These are phyloP conservation scores for Cheilosia pagana DNA, from an alignment of 2,888 invertebrate species.

Conservation along the genomic window DNA sequence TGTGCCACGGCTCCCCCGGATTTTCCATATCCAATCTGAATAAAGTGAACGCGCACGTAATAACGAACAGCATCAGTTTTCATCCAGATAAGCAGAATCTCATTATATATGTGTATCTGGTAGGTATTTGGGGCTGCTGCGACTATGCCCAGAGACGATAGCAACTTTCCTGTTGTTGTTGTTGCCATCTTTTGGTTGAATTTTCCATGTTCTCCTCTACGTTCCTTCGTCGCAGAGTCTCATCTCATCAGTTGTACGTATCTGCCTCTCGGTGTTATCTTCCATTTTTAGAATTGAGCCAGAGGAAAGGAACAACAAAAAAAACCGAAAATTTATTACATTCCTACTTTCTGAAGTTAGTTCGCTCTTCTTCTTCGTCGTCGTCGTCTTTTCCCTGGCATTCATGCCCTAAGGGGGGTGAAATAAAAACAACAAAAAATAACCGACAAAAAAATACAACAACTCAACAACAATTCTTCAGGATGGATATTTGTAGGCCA, in stretches of 20 bases:
- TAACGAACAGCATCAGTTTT: conserved; percentile 62
- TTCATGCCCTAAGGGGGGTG: conserved; percentile 67
- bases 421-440: conserved; percentile 52
- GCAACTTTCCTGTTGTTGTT: conserved; percentile 12
- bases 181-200: conserved; percentile 47
- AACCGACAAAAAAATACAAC: conserved; percentile 37
- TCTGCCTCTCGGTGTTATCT: conserved; percentile 67
- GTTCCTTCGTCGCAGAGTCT: conserved; percentile 38
- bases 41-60: conserved; percentile 60
- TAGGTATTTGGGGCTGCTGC: conserved; percentile 44
- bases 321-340: conserved; percentile 70
- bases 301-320: conserved; percentile 22
- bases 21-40: conserved; percentile 55
- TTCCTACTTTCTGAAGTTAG: conserved; percentile 69
- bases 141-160: conserved; percentile 2
- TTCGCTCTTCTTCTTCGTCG: conserved; percentile 30
- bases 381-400: conserved; percentile 4
- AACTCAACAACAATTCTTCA: conserved; percentile 47
- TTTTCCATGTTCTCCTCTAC: conserved; percentile 42
- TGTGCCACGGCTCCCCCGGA: conserved; percentile 12
- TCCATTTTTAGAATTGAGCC: conserved; percentile 73
- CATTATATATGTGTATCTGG: conserved; percentile 41
- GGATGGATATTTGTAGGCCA: conserved; percentile 69
- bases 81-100: conserved; percentile 73
- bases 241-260: conserved; percentile 43